Evolutionary conservation across 2,888 invertebrate species (phyloP).

Genomic region (Cacoxenus indagator): DNA sequence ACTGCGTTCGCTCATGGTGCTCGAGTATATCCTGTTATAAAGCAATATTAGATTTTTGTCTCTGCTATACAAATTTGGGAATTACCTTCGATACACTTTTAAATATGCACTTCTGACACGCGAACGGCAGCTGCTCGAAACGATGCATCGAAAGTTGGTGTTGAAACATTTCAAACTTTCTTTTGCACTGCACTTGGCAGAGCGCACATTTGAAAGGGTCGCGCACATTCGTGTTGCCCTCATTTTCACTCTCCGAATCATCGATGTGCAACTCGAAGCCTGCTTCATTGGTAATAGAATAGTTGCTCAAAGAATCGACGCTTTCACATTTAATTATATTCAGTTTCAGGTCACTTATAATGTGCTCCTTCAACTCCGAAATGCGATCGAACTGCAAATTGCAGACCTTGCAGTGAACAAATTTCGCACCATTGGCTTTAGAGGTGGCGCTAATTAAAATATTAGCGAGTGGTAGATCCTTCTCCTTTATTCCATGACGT

Average conservation of each 20-base stretch:
- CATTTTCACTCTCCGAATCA: slow-evolving; percentile 52
- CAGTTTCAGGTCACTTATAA: slow-evolving; percentile 1
- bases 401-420: slow-evolving; percentile 35
- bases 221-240: not conserved
- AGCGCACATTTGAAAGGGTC: slow-evolving; percentile 20
- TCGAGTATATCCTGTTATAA: slow-evolving; percentile 6
- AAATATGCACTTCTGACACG: slow-evolving; percentile 73
- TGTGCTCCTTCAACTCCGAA: slow-evolving; percentile 28
- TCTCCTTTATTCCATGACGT: slow-evolving; percentile 13
- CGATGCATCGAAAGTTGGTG: slow-evolving; percentile 55
- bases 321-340: slow-evolving; percentile 6
- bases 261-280: slow-evolving; percentile 50
- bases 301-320: slow-evolving; percentile 26
- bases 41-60: not conserved
- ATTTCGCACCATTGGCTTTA: slow-evolving; percentile 31
- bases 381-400: slow-evolving; percentile 28
- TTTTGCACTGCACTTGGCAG: slow-evolving; percentile 49
- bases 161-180: slow-evolving; percentile 54
- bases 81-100: slow-evolving; percentile 71
- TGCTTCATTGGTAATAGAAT: slow-evolving; percentile 45
- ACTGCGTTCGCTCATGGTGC: slow-evolving; percentile 42
- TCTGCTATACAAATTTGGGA: not conserved
- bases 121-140: slow-evolving; percentile 71
- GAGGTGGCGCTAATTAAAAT: not conserved
- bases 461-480: slow-evolving; percentile 3